Percentiles rank a stretch among this genome's conserved stretches.
phyloP scores from a whole-genome alignment of 2,113 vertebrate species.

The Bufo gargarizans region DNA sequence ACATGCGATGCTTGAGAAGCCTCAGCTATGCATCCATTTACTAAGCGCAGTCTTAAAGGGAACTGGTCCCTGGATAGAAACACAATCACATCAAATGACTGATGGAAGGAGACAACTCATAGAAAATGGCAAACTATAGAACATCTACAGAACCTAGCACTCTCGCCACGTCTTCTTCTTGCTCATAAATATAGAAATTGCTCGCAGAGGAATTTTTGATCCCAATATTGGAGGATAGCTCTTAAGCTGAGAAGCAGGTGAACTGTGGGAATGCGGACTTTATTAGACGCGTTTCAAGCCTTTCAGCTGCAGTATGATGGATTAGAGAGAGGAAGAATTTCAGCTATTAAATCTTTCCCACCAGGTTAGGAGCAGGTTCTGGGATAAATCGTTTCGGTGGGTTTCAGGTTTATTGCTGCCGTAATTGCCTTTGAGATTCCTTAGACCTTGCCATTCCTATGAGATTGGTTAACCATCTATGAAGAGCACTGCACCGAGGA shows the following conservation, averaged over 20 bases:
- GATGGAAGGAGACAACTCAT: no score
- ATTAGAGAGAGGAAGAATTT: conserved; percentile 9
- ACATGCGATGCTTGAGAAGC: neutral
- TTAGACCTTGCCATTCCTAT: neutral
- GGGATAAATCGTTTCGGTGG: conserved; percentile 18
- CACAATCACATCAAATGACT: no score
- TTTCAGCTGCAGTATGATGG: conserved; percentile 3
- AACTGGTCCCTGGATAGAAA: neutral
- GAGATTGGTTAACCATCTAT: neutral
- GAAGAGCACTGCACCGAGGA: neutral
- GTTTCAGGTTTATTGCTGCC: conserved; percentile 18
- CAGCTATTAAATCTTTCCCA: conserved; percentile 21
- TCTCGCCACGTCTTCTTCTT: neutral
- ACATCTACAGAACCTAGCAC: neutral
- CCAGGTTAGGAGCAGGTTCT: conserved; percentile 2
- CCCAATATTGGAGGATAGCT: neutral
- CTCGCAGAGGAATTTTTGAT: neutral
- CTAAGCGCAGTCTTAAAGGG: neutral
- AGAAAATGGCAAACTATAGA: no score
- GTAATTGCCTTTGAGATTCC: conserved; percentile 21
- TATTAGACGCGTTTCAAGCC: neutral
- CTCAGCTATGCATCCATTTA: neutral
- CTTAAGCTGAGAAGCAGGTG: neutral
- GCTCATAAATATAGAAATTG: neutral
- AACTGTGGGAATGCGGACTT: neutral